Conservation (phyloP, 2,888 invertebrate species). For the Tholera decimalis region DNA sequence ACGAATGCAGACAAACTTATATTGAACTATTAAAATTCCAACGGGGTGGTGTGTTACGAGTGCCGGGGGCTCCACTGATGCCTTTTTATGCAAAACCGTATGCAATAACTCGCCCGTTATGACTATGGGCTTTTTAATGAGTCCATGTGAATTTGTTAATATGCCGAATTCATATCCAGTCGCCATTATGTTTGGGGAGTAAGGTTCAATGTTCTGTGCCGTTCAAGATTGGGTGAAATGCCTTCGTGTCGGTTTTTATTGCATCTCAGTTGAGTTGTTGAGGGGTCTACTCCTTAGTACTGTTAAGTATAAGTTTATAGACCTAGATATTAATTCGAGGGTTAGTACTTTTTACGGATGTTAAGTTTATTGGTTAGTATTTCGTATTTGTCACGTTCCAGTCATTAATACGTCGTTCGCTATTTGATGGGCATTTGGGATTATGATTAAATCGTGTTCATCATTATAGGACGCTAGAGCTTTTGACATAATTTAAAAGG, state of each 20-base stretch:
- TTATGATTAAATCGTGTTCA: conserved; percentile 32
- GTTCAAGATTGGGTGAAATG: conserved; percentile 46
- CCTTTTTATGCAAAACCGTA: conserved; percentile 86
- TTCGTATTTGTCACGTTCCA: conserved; percentile 43
- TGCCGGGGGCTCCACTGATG: conserved; percentile 37
- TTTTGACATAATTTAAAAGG: conserved; percentile 1
- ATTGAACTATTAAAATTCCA: conserved; percentile 85
- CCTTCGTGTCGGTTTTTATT: conserved; percentile 66
- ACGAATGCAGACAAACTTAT: conserved; percentile 67
- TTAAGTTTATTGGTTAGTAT: conserved; percentile 48
- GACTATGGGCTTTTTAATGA: conserved; percentile 79
- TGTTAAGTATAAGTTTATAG: conserved; percentile 54
- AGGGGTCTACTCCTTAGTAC: conserved; percentile 50
- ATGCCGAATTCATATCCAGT: conserved; percentile 36
- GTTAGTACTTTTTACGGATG: conserved; percentile 48
- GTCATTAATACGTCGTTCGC: conserved; percentile 31
- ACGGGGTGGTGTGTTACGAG: conserved; percentile 47
- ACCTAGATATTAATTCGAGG: conserved; percentile 57
- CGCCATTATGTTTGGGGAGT: conserved; percentile 39
- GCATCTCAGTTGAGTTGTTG: conserved; percentile 50
- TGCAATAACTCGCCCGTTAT: conserved; percentile 80
- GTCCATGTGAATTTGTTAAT: conserved; percentile 69
- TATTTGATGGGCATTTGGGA: conserved; percentile 14
- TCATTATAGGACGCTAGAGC: conserved; percentile 1
- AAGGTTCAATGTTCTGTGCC: conserved; percentile 53